Conservation (phyloP, 35 echinoderm and acorn worm species). For the Apostichopus californicus region DNA sequence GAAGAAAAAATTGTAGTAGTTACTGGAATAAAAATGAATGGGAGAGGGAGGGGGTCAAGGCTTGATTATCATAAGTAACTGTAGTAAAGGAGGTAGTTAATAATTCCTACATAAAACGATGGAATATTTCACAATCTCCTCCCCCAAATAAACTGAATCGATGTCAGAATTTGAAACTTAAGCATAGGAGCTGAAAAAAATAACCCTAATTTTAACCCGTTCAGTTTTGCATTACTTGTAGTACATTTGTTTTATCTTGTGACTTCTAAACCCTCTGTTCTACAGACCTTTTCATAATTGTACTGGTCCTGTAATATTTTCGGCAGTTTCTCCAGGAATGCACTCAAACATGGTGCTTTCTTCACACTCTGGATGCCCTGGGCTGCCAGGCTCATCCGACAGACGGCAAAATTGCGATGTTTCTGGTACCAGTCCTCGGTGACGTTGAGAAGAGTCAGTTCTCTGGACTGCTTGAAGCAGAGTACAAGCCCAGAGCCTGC, state of each 20-base stretch:
- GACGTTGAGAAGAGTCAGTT: slow-evolving; percentile 69
- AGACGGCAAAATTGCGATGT: slow-evolving; percentile 73
- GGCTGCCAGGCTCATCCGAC: slow-evolving; percentile 73
- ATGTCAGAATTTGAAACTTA: no score
- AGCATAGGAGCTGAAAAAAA: no score
- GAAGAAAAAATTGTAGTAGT: no score
- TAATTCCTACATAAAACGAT: background rate
- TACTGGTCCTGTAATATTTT: slow-evolving; percentile 94
- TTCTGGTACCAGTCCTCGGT: slow-evolving; percentile 77
- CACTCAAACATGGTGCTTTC: slow-evolving; percentile 86
- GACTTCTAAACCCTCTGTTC: background rate
- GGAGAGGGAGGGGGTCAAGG: no score
- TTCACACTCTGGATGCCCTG: slow-evolving; percentile 90
- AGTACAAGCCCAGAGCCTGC: slow-evolving; percentile 58
- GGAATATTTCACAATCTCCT: no score
- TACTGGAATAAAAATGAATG: no score
- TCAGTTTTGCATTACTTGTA: no score
- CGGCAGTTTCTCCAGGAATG: slow-evolving; percentile 86
- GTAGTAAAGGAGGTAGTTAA: background rate
- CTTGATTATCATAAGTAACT: no score
- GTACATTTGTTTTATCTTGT: no score
- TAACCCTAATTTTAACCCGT: no score
- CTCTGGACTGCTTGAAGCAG: slow-evolving; percentile 73
- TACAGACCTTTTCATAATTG: slow-evolving; percentile 82
- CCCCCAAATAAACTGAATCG: no score